These are phyloP conservation scores for Zeus faber DNA, from an alignment of 2,113 vertebrate genomes.

Conservation along the genomic window DNA sequence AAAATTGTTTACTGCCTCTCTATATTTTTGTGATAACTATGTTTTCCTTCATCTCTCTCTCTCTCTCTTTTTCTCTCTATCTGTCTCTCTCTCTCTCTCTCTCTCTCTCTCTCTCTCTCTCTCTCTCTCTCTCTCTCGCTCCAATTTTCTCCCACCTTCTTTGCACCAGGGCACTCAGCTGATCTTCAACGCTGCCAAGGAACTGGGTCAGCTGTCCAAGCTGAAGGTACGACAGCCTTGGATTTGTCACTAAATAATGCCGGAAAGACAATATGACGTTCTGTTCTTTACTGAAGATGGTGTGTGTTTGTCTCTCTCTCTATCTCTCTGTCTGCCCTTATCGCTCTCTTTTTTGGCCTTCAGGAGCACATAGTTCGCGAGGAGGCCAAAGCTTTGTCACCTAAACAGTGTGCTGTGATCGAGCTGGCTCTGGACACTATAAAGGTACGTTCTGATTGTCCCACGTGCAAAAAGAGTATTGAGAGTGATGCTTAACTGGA, in stretches of 20 bases:
- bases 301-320: background rate
- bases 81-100: conserved; percentile 27
- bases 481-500: too few relatives aligned
- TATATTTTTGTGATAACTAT: conserved; percentile 30
- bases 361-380: conserved; percentile 99
- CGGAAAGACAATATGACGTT: background rate
- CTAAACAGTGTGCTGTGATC: conserved; percentile 95
- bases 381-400: conserved; percentile 93
- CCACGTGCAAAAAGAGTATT: too few relatives aligned
- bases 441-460: too few relatives aligned
- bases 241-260: background rate
- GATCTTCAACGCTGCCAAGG: conserved; percentile 98
- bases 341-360: background rate
- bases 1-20: conserved; percentile 26
- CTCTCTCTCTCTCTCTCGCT: conserved; percentile 22
- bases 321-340: background rate
- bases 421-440: conserved; percentile 96
- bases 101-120: conserved; percentile 48
- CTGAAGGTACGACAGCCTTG: conserved; percentile 80
- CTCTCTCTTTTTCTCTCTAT: conserved; percentile 15
- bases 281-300: background rate
- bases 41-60: background rate
- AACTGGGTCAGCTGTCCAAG: conserved; percentile 96
- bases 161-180: conserved; percentile 91
- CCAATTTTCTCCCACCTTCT: conserved; percentile 31